Percentiles rank a stretch among this genome's conserved stretches.
Conservation (phyloP, 1,140 invertebrate genomes). For the Chlorops oryzae region DNA sequence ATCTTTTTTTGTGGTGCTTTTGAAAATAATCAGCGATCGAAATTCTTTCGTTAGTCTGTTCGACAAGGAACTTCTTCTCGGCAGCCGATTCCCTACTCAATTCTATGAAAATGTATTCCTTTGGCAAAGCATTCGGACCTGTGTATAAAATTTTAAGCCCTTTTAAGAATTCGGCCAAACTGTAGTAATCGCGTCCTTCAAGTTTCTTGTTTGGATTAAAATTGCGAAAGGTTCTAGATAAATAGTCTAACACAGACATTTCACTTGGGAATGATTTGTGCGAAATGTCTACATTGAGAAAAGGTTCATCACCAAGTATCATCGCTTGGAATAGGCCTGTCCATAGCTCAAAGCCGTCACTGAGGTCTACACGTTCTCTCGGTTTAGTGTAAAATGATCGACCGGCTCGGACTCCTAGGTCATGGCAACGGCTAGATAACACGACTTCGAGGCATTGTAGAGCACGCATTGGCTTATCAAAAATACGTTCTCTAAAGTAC, state of each 20-base stretch:
- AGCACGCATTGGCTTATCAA: slow-evolving; percentile 57
- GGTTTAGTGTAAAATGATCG: slow-evolving; percentile 47
- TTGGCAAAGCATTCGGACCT: slow-evolving; percentile 21
- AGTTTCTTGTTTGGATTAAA: neutral
- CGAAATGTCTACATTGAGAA: slow-evolving; percentile 68
- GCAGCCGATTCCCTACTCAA: slow-evolving; percentile 38
- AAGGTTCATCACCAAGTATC: slow-evolving; percentile 62
- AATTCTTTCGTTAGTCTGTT: too few species aligned
- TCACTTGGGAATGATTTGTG: slow-evolving; percentile 62
- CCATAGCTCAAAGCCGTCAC: slow-evolving; percentile 63
- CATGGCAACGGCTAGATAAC: slow-evolving; percentile 47
- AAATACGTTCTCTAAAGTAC: slow-evolving; percentile 44
- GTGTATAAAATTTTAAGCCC: slow-evolving; percentile 30
- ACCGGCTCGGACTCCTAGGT: slow-evolving; percentile 54
- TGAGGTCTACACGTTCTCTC: slow-evolving; percentile 42
- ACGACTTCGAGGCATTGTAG: slow-evolving; percentile 79
- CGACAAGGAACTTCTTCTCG: slow-evolving; percentile 41
- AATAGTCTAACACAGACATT: slow-evolving; percentile 49
- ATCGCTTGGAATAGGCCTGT: slow-evolving; percentile 68
- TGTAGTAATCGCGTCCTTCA: neutral
- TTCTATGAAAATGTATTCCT: slow-evolving; percentile 52
- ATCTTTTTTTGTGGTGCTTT: too few species aligned
- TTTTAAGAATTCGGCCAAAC: slow-evolving; percentile 17
- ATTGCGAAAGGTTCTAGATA: slow-evolving; percentile 2
- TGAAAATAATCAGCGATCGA: too few species aligned